Percentiles rank a stretch among this genome's conserved stretches.
phyloP scores from a whole-genome alignment of 2,113 vertebrate genomes.

The Romanogobio albipinnatus region DNA sequence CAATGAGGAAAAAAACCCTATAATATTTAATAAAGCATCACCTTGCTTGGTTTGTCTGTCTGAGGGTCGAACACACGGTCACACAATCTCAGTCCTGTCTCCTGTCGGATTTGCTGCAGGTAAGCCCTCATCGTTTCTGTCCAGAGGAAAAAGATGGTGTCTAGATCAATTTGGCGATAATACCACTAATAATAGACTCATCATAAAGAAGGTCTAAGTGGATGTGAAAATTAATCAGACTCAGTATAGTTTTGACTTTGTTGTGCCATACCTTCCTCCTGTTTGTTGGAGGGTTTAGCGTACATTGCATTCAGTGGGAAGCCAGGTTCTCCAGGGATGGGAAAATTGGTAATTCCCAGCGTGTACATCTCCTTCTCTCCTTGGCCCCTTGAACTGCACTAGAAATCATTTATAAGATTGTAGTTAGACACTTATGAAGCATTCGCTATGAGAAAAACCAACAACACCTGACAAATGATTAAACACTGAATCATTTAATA shows the following conservation, averaged over 20 bases:
- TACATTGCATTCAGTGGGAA: slow-evolving; percentile 98
- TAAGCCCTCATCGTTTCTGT: slow-evolving; percentile 95
- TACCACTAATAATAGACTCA: background rate
- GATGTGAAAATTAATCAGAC: background rate
- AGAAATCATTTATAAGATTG: slow-evolving; percentile 53
- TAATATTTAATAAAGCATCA: slow-evolving; percentile 65
- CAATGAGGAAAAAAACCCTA: background rate
- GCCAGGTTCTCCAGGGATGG: slow-evolving; percentile 98
- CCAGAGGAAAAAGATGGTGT: background rate
- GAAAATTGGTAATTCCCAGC: slow-evolving; percentile 94
- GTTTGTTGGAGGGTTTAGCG: slow-evolving; percentile 73
- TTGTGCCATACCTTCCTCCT: slow-evolving; percentile 76
- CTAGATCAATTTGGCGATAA: background rate
- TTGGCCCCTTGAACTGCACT: slow-evolving; percentile 95
- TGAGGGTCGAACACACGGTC: slow-evolving; percentile 97
- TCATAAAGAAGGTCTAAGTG: background rate
- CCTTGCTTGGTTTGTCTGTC: slow-evolving; percentile 98
- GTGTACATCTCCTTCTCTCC: slow-evolving; percentile 99
- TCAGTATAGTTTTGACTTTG: background rate
- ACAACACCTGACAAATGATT: background rate
- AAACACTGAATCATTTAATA: background rate
- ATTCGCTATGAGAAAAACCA: background rate
- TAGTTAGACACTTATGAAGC: background rate
- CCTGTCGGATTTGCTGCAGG: slow-evolving; percentile 96
- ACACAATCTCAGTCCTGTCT: slow-evolving; percentile 93